phyloP scores from a whole-genome alignment of 2,113 vertebrate genomes.

The Coracopsis vasa region DNA sequence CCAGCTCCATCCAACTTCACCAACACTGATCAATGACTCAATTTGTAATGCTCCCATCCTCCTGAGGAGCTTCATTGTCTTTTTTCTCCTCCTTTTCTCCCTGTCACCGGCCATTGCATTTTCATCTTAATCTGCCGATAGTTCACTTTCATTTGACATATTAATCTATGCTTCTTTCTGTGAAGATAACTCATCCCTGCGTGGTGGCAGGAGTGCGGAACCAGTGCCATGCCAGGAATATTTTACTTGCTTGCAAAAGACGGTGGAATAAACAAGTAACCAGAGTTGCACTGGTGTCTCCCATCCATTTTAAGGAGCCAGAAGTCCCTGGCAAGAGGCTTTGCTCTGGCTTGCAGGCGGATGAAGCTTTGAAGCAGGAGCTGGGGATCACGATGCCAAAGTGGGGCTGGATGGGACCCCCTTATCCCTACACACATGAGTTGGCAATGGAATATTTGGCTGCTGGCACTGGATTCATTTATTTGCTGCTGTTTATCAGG shows the following conservation, averaged over 20 bases:
- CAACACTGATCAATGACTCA: neutral
- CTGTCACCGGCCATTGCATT: neutral
- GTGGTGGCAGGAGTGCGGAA: neutral
- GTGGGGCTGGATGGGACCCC: neutral
- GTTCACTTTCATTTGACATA: conserved; percentile 61
- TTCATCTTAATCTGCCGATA: conserved; percentile 34
- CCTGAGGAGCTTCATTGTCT: neutral
- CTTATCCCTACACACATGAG: rapidly evolving
- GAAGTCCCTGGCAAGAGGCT: neutral
- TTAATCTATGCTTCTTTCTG: conserved; percentile 56
- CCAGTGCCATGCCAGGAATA: conserved; percentile 22
- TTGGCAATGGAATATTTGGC: neutral
- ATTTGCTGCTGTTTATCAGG: conserved; percentile 5
- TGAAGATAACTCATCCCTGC: conserved; percentile 49
- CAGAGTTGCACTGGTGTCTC: neutral
- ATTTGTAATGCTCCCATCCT: neutral
- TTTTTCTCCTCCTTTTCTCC: neutral
- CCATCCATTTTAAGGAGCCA: neutral
- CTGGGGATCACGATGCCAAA: neutral
- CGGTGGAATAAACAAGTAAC: conserved; percentile 21
- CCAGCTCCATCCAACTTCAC: neutral
- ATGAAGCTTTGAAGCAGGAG: neutral
- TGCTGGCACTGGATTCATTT: neutral
- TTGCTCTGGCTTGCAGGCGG: neutral
- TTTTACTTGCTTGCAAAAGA: conserved; percentile 14